A percentile compares a stretch with the other conserved stretches of the same genome.
These are phyloP conservation scores for Nesometra sesokonis DNA, from an alignment of 35 echinoderm and acorn worm species.

Conservation along the genomic window DNA sequence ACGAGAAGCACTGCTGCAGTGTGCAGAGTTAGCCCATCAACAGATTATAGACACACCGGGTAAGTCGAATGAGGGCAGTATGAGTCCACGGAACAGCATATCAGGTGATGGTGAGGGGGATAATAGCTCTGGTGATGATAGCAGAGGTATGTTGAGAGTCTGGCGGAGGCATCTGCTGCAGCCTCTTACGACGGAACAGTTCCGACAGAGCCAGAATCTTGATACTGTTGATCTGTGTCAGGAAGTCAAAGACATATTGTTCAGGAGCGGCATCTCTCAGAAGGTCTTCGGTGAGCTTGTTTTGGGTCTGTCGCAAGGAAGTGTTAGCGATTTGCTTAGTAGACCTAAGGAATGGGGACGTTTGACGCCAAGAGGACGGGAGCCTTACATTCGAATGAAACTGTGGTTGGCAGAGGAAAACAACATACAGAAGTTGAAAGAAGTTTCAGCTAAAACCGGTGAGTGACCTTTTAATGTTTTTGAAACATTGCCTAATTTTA, in stretches of 20 bases:
- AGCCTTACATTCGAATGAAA: slow-evolving; percentile 95
- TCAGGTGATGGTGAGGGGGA: neutral
- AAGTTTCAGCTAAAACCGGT: neutral
- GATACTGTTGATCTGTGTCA: slow-evolving; percentile 62
- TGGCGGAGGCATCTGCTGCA: slow-evolving; percentile 28
- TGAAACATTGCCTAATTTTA: too few species aligned
- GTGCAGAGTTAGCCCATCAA: neutral
- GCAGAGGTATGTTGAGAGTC: neutral
- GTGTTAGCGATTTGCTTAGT: slow-evolving; percentile 86
- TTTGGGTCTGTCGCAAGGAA: slow-evolving; percentile 87
- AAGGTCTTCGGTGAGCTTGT: slow-evolving; percentile 74
- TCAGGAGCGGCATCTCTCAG: slow-evolving; percentile 66
- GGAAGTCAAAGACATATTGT: slow-evolving; percentile 59
- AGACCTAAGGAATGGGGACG: slow-evolving; percentile 83
- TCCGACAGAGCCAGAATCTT: slow-evolving; percentile 47
- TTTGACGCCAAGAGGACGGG: slow-evolving; percentile 72
- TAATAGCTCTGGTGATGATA: slow-evolving; percentile 5
- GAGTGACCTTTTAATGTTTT: neutral
- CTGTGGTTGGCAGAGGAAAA: slow-evolving; percentile 73
- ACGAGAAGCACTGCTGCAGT: neutral
- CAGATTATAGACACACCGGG: slow-evolving; percentile 1
- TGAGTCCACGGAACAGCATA: neutral
- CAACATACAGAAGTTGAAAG: slow-evolving; percentile 59
- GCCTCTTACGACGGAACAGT: slow-evolving; percentile 53
- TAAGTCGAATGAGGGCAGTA: neutral